Evolutionary conservation across 2,888 invertebrate genomes (phyloP).

Genomic region (Sycophila texana): DNA sequence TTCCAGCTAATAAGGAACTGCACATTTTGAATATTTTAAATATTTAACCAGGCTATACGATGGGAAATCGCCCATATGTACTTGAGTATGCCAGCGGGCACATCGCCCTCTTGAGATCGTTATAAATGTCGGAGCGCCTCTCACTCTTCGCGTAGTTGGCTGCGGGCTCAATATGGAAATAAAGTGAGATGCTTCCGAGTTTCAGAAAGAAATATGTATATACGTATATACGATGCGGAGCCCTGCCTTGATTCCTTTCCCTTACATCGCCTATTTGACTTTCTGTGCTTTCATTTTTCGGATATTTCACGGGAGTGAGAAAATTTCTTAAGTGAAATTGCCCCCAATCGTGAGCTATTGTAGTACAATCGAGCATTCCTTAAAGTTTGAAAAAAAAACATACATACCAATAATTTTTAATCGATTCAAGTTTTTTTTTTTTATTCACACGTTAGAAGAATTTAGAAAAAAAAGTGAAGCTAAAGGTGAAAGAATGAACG

Average conservation of each 20-base stretch:
- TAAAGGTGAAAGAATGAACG: no score
- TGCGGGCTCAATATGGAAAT: conserved; percentile 67
- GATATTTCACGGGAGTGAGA: conserved; percentile 11
- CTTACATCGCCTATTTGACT: conserved; percentile 36
- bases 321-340: no score
- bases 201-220: conserved; percentile 65
- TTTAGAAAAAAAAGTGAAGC: no score
- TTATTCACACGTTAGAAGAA: no score
- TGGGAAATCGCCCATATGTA: conserved; percentile 25
- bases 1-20: no score
- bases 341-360: no score
- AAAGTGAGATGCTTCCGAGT: conserved; percentile 66
- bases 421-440: no score
- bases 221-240: conserved; percentile 61
- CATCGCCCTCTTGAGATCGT: conserved; percentile 58
- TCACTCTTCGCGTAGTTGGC: conserved; percentile 59
- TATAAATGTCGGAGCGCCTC: conserved; percentile 28
- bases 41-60: background rate
- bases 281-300: conserved; percentile 30
- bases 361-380: background rate
- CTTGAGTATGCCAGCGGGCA: conserved; percentile 35
- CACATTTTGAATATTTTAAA: background rate
- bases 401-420: no score
- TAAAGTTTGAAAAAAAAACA: background rate
- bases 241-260: conserved; percentile 44